Base-by-base conservation (phyloP, 2,113 vertebrate genomes). In the Morone chrysops region DNA sequence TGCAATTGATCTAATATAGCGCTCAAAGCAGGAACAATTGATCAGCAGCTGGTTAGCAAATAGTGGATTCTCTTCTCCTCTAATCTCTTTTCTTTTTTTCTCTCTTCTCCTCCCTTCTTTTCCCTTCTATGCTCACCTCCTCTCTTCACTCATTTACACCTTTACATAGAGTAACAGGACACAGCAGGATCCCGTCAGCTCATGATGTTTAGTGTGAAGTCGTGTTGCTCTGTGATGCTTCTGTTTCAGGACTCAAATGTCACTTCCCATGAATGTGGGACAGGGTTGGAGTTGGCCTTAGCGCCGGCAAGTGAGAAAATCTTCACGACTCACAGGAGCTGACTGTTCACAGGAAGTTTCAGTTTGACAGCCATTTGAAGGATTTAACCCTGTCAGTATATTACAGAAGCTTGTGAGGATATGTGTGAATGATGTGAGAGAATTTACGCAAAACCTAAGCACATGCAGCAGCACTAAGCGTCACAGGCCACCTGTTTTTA, bases 41-140 rank as follows among this genome's bases (percentile, higher is more conserved):
- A 69, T 83, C 20, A 41, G 68, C 81, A 83, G 79, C 70, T 84
- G 66, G 13, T 83, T 62, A 59, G 54, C 12, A 82, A 83, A 87
- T 61, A 43, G 57, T 20, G 18, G 38, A 25, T 67, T 45, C 54
- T 38, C 13, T 3, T 65, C 13, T 22, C 66, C 11, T 6, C 56
- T 17, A 0, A 40, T 14, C 36, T 63, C 61, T 40, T 8, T 36
- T 20, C 10, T 13, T 18, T 25, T 51, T 8, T 22, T 12, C 9
- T 12, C 9, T 74, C 38, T 6, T 72, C 38, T 16, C 9, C 11
- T 63, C 31, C 2, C 56, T 57, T 12, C 12, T 16, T n/a, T 56
- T 12, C n/a, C 14, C 2, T 62, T 22, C 11, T 71, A 17, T 6
- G 7, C 41, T 75, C 31, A 1, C 12, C 41, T 78, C 54, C 13